These are phyloP conservation scores for Leptinotarsa haldemani DNA, from an alignment of 2,888 invertebrate species.

Conservation along the genomic window DNA sequence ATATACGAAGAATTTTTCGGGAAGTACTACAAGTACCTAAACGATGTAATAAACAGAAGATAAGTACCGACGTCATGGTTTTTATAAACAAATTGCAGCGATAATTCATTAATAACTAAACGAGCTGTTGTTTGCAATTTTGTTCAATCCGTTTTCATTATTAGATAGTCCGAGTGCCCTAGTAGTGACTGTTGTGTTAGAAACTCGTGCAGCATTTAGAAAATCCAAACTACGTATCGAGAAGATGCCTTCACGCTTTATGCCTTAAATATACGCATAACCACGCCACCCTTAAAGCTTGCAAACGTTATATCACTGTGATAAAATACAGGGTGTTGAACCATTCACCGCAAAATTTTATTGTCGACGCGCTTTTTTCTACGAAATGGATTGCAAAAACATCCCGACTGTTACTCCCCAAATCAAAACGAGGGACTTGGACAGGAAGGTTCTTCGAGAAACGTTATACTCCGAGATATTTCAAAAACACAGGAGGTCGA, in stretches of 20 bases:
- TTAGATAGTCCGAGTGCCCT: conserved; percentile 30
- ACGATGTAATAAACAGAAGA: conserved; percentile 53
- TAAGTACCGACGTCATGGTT: conserved; percentile 38
- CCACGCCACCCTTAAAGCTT: conserved; percentile 37
- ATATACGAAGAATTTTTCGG: conserved; percentile 69
- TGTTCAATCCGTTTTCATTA: conserved; percentile 24
- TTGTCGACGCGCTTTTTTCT: conserved; percentile 5
- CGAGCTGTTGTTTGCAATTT: conserved; percentile 38
- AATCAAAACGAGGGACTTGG: conserved; percentile 60
- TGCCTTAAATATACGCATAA: conserved; percentile 42
- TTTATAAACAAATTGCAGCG: conserved; percentile 38
- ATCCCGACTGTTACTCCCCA: conserved; percentile 45
- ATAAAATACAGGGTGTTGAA: conserved; percentile 45
- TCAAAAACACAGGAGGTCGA: conserved; percentile 80
- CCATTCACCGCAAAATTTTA: not conserved
- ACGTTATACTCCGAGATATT: conserved; percentile 83
- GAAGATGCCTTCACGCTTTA: conserved; percentile 46
- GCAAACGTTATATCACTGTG: conserved; percentile 42
- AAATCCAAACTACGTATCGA: conserved; percentile 45
- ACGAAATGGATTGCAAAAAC: conserved; percentile 55
- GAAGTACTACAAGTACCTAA: conserved; percentile 65
- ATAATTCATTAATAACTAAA: conserved; percentile 42
- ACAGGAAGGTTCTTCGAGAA: conserved; percentile 77
- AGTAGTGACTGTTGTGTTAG: conserved; percentile 30
- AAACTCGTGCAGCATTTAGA: conserved; percentile 19